Evolutionary conservation across 2,113 vertebrate genomes (phyloP).

Genomic region (Dicentrarchus labrax): DNA sequence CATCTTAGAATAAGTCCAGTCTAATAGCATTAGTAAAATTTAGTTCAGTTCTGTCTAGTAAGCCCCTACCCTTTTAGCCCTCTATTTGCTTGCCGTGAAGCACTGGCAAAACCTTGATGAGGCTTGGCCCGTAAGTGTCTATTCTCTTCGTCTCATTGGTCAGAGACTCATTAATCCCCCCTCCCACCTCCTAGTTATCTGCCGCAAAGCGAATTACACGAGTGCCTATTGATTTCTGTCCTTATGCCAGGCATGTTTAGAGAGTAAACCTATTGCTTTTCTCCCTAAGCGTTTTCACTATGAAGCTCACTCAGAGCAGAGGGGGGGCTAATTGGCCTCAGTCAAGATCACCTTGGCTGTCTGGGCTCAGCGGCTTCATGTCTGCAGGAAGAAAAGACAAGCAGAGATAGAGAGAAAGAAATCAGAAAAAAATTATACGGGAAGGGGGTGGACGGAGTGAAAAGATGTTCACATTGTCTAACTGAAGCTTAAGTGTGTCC

Average conservation of each 20-base stretch:
- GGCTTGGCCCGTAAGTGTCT: conserved; percentile 35
- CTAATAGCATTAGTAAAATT: not conserved
- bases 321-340: conserved; percentile 70
- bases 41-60: not conserved
- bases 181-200: conserved; percentile 62
- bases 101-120: conserved; percentile 41
- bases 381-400: conserved; percentile 22
- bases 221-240: conserved; percentile 81
- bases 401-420: not conserved
- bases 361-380: conserved; percentile 42
- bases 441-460: not conserved
- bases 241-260: conserved; percentile 71
- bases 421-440: not conserved
- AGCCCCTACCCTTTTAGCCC: not conserved
- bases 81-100: conserved; percentile 10
- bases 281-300: conserved; percentile 64
- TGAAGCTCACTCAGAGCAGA: conserved; percentile 53
- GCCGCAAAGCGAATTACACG: conserved; percentile 77
- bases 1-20: not conserved
- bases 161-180: conserved; percentile 51
- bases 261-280: conserved; percentile 76
- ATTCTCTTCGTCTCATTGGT: conserved; percentile 55
- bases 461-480: conserved; percentile 57
- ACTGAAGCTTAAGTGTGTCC: conserved; percentile 58
- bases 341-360: conserved; percentile 65